Conservation (phyloP, 1,140 invertebrate genomes). For the Chelonus insularis region DNA sequence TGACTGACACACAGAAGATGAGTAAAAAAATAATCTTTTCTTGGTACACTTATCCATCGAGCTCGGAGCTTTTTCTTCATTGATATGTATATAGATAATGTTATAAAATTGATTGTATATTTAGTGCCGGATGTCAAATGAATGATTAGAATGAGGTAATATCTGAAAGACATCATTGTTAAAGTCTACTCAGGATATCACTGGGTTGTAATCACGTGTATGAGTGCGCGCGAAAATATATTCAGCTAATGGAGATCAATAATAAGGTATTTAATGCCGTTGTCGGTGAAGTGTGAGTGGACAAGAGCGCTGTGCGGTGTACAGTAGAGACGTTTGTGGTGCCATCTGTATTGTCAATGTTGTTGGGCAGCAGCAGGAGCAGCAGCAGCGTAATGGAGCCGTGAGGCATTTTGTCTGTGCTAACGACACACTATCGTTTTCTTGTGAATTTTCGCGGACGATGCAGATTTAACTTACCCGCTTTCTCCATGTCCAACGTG, state of each 20-base stretch:
- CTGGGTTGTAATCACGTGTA: conserved; percentile 41
- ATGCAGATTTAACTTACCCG: conserved; percentile 38
- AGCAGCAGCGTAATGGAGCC: conserved; percentile 56
- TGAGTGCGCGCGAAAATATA: conserved; percentile 47
- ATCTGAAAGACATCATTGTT: background rate
- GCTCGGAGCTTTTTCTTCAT: too few relatives aligned
- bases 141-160: background rate
- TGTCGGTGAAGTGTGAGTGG: conserved; percentile 12
- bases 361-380: conserved; percentile 58
- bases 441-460: conserved; percentile 31
- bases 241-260: conserved; percentile 59
- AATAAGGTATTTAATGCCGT: conserved; percentile 56
- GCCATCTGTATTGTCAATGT: conserved; percentile 73
- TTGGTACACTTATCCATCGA: too few relatives aligned
- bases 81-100: too few relatives aligned
- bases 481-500: conserved; percentile 33
- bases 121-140: too few relatives aligned
- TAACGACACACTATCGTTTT: conserved; percentile 32
- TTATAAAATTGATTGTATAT: too few relatives aligned
- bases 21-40: too few relatives aligned
- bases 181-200: conserved; percentile 17
- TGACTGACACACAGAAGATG: too few relatives aligned
- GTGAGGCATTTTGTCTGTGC: conserved; percentile 52
- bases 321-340: conserved; percentile 45
- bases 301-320: conserved; percentile 17